A percentile compares a stretch with the other conserved stretches of the same genome.
Evolutionary conservation across 2,113 vertebrate genomes (phyloP).

Genomic region (Sceloporus undulatus): DNA sequence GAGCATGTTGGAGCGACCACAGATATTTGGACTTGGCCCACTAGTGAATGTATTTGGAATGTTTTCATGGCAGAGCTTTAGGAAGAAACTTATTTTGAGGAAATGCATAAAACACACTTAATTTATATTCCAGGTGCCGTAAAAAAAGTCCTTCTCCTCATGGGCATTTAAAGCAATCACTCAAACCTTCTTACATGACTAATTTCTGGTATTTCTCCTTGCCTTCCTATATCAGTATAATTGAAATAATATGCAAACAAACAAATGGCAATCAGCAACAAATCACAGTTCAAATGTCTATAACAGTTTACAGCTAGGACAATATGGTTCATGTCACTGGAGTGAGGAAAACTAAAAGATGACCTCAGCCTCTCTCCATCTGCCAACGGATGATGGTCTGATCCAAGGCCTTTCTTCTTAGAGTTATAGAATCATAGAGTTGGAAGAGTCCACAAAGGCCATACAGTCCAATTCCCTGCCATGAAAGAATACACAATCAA

Average conservation of each 20-base stretch:
- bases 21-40: constrained; percentile 28
- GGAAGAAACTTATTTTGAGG: constrained; percentile 25
- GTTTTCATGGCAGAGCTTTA: constrained; percentile 31
- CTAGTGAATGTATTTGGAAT: constrained; percentile 25
- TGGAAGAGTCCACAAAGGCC: no score
- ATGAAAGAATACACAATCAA: no score
- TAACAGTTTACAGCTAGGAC: not conserved
- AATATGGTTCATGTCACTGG: no score
- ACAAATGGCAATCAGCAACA: not conserved
- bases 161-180: not conserved
- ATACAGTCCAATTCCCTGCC: no score
- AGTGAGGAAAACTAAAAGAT: no score
- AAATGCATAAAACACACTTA: constrained; percentile 32
- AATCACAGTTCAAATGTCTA: not conserved
- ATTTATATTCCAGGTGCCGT: constrained; percentile 11
- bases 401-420: no score
- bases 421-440: no score
- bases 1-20: constrained; percentile 20
- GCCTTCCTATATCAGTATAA: not conserved
- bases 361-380: no score
- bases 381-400: no score
- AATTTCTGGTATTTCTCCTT: not conserved
- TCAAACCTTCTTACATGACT: not conserved
- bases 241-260: not conserved
- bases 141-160: not conserved